phyloP scores from a whole-genome alignment of 2,113 vertebrate genomes.

The Thunnus thynnus region DNA sequence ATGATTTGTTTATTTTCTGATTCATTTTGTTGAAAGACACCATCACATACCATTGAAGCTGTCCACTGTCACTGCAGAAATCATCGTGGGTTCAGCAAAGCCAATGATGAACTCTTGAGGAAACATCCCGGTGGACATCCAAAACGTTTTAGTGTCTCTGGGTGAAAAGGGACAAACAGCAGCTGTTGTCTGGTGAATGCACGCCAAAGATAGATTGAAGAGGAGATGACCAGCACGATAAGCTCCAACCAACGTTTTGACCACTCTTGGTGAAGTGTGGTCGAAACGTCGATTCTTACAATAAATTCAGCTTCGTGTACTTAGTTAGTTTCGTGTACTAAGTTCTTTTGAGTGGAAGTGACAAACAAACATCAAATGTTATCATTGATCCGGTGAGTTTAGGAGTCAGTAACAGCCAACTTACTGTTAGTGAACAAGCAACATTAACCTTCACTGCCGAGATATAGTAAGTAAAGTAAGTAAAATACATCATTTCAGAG shows the following conservation, averaged over 20 bases:
- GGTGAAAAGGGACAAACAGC: neutral
- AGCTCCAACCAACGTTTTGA: too few relatives aligned
- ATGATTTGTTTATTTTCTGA: neutral
- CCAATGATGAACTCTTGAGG: constrained; percentile 93
- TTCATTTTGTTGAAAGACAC: neutral
- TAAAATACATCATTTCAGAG: neutral
- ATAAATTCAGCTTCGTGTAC: too few relatives aligned
- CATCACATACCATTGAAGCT: constrained; percentile 89
- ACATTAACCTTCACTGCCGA: neutral
- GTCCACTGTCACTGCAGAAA: constrained; percentile 87
- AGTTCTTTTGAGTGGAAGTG: too few relatives aligned
- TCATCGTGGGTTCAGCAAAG: constrained; percentile 85
- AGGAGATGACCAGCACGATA: too few relatives aligned
- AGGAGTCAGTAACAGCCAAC: neutral
- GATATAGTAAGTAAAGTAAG: too few relatives aligned
- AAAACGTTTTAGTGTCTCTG: constrained; percentile 91
- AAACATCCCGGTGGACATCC: constrained; percentile 97
- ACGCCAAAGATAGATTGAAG: too few relatives aligned
- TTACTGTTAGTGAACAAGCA: neutral
- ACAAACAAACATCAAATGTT: neutral
- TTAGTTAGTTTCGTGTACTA: too few relatives aligned
- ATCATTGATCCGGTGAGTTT: neutral
- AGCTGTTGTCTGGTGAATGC: too few relatives aligned
- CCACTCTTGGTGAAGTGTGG: too few relatives aligned
- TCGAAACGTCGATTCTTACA: too few relatives aligned